Conservation (phyloP, 2,113 vertebrate genomes). For the Orientallactaga bullata region DNA sequence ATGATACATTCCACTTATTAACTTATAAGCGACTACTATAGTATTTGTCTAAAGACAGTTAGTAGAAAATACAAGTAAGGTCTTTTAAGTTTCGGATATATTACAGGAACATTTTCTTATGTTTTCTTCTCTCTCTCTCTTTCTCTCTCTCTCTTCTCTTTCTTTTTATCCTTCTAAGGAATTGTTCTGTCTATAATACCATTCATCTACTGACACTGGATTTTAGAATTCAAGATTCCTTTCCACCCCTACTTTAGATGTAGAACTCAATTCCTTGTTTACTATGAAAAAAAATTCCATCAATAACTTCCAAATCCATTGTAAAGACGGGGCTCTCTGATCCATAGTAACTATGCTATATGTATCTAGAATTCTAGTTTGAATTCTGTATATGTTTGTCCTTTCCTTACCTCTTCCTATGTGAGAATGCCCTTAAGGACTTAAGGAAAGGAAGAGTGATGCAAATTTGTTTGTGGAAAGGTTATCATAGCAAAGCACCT, state of each 20-base stretch:
- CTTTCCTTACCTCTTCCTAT: background rate
- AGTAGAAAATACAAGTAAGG: conserved; percentile 50
- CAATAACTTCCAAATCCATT: background rate
- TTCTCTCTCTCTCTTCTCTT: background rate
- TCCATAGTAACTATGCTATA: background rate
- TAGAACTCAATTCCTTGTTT: background rate
- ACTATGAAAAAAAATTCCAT: background rate
- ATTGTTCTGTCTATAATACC: background rate
- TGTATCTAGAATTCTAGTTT: background rate
- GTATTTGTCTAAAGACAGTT: background rate
- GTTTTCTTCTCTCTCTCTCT: background rate
- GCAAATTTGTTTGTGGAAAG: background rate
- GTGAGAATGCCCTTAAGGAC: background rate
- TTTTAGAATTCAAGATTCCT: conserved; percentile 21
- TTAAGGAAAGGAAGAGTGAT: background rate
- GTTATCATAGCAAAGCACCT: background rate
- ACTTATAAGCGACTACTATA: background rate
- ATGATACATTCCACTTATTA: background rate
- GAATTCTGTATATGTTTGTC: background rate
- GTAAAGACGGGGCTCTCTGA: background rate
- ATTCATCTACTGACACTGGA: background rate
- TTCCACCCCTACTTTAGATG: background rate
- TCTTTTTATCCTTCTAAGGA: background rate
- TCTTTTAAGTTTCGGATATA: background rate
- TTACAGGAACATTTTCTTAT: background rate